Evolutionary conservation across 2,888 invertebrate species (phyloP).

Genomic region (Epirrhoe tristata): DNA sequence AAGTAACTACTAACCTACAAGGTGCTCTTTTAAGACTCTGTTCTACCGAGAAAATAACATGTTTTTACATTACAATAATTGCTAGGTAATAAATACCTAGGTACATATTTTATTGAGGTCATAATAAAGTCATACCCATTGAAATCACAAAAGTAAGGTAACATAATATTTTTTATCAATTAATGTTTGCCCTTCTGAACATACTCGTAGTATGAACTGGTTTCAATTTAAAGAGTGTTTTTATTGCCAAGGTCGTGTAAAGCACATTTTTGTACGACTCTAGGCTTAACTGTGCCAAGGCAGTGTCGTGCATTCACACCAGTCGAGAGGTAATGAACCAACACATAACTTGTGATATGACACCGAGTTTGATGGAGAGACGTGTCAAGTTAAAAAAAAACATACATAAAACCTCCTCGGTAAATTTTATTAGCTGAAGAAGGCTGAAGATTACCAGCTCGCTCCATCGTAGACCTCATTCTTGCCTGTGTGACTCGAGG

Average conservation of each 20-base stretch:
- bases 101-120: conserved; percentile 10
- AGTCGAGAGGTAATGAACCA: conserved; percentile 36
- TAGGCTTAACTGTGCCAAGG: conserved; percentile 45
- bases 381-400: conserved; percentile 22
- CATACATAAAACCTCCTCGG: not conserved
- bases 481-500: too few species aligned
- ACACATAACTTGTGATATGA: conserved; percentile 27
- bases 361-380: conserved; percentile 26
- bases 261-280: conserved; percentile 35
- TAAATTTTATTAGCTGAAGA: not conserved
- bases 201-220: conserved; percentile 26
- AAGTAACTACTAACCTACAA: not conserved
- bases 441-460: too few species aligned
- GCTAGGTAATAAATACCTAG: not conserved
- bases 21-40: not conserved
- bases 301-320: conserved; percentile 42
- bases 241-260: conserved; percentile 40
- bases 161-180: conserved; percentile 29
- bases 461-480: too few species aligned
- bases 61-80: not conserved
- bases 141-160: not conserved
- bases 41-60: not conserved
- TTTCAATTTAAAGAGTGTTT: conserved; percentile 33
- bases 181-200: conserved; percentile 24
- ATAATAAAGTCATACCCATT: conserved; percentile 3